These are phyloP conservation scores for Branchinecta lynchi DNA, from an alignment of 1,140 invertebrate species.

Conservation along the genomic window DNA sequence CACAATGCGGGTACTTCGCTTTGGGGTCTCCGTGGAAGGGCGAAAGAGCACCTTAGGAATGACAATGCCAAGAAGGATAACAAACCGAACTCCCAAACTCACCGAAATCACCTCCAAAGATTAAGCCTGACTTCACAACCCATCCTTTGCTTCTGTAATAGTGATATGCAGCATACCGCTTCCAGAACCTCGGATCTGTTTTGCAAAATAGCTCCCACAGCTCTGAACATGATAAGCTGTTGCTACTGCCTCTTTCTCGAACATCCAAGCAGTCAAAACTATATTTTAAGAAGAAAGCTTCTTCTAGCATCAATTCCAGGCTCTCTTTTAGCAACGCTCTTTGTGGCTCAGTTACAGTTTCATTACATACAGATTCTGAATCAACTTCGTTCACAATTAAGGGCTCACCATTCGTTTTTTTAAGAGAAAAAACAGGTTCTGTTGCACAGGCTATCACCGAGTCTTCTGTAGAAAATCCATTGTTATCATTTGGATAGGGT, in stretches of 20 bases:
- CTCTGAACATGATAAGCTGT: neutral
- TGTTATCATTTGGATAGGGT: neutral
- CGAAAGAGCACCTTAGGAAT: no score
- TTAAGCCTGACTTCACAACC: slow-evolving; percentile 70
- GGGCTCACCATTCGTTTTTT: neutral
- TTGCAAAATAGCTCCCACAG: neutral
- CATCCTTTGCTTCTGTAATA: slow-evolving; percentile 75
- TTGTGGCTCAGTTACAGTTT: neutral
- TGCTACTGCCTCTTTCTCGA: slow-evolving; percentile 32
- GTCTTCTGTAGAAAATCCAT: neutral
- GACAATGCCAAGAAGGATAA: no score
- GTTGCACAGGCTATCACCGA: neutral
- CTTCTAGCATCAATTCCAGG: slow-evolving; percentile 48
- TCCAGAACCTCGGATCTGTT: slow-evolving; percentile 41
- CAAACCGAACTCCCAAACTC: slow-evolving; percentile 32
- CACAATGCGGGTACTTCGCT: no score
- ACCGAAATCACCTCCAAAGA: slow-evolving; percentile 78
- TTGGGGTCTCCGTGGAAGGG: no score
- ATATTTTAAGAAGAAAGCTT: slow-evolving; percentile 62
- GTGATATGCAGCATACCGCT: slow-evolving; percentile 63
- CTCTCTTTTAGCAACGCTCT: slow-evolving; percentile 33
- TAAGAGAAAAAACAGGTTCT: neutral
- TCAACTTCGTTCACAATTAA: neutral
- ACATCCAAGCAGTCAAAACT: slow-evolving; percentile 54
- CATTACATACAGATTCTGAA: neutral